These are phyloP conservation scores for Erythrocercus mccallii DNA, from an alignment of 2,113 vertebrate species.

Conservation along the genomic window DNA sequence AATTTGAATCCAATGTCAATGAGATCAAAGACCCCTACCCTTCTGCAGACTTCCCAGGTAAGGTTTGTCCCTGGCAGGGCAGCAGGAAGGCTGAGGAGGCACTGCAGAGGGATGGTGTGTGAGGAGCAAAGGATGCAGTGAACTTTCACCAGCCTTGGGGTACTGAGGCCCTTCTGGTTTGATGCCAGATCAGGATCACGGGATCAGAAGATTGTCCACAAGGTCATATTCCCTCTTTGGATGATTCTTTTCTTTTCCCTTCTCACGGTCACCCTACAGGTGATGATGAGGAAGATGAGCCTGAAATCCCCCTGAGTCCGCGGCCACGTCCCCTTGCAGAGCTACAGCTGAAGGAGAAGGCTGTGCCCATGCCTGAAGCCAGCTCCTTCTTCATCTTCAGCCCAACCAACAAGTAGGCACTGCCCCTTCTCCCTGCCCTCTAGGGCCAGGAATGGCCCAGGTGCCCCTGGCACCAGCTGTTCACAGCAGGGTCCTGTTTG, in stretches of 20 bases:
- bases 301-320: constrained; percentile 91
- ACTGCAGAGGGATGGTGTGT: neutral
- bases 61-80: neutral
- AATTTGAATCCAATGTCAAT: constrained; percentile 97
- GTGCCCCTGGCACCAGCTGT: neutral
- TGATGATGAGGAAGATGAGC: constrained; percentile 95
- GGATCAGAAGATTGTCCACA: neutral
- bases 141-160: neutral
- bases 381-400: constrained; percentile 97
- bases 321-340: constrained; percentile 94
- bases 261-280: constrained; percentile 58
- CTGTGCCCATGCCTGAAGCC: constrained; percentile 92
- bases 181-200: neutral
- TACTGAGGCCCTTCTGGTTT: neutral
- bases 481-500: neutral
- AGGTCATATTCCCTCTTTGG: neutral
- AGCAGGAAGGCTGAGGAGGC: neutral
- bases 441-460: neutral
- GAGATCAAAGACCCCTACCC: constrained; percentile 98
- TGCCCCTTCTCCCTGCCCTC: neutral
- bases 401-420: constrained; percentile 91
- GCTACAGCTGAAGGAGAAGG: constrained; percentile 95
- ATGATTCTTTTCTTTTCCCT: neutral
- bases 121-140: neutral
- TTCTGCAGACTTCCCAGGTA: constrained; percentile 96